A percentile compares a stretch with the other conserved stretches of the same genome.
phyloP scores from a whole-genome alignment of 2,797 vertebrate genomes.

The Phaenicophaeus curvirostris region DNA sequence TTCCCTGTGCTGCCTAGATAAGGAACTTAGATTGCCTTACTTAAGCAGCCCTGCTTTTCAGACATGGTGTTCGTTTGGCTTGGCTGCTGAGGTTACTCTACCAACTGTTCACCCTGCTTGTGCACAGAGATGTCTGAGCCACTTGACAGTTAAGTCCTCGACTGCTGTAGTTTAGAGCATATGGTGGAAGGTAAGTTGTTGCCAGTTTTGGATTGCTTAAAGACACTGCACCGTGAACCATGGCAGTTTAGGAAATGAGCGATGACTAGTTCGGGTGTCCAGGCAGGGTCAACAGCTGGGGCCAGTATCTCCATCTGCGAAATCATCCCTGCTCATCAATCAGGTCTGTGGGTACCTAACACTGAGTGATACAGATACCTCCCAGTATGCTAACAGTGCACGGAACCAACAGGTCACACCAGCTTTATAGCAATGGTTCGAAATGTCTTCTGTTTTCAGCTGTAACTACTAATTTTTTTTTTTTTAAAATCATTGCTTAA shows the following conservation, averaged over 20 bases:
- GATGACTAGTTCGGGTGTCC: background rate
- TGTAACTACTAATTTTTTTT: background rate
- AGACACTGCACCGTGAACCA: background rate
- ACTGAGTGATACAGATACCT: background rate
- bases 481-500: slow-evolving; percentile 64
- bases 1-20: background rate
- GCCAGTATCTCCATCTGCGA: background rate
- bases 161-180: background rate
- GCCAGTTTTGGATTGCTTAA: background rate
- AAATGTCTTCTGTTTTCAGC: background rate
- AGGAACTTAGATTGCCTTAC: background rate
- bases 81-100: background rate
- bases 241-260: slow-evolving; percentile 4
- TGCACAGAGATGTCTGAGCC: background rate
- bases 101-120: background rate
- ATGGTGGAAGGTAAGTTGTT: background rate
- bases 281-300: background rate
- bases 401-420: slow-evolving; percentile 4
- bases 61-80: background rate
- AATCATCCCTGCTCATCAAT: background rate
- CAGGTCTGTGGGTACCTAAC: background rate
- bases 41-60: background rate
- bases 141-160: background rate
- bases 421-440: background rate
- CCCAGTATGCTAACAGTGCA: background rate